Evolutionary conservation across 2,113 vertebrate genomes (phyloP).

Genomic region (Vanacampus margaritifer): DNA sequence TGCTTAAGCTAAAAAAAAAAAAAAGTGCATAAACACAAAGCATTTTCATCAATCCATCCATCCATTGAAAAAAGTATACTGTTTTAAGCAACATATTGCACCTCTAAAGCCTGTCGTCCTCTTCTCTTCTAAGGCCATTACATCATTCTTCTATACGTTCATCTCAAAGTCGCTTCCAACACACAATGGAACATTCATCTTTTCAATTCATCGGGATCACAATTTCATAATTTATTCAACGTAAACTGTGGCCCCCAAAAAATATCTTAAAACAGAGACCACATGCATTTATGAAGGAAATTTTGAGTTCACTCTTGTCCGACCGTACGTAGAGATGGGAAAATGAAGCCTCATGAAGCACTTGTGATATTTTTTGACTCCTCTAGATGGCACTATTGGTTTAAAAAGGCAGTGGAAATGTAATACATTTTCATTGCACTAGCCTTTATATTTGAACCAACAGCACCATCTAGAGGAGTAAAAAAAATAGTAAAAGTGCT

Average conservation of each 20-base stretch:
- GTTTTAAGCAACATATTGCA: slow-evolving; percentile 35
- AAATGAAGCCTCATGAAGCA: no score
- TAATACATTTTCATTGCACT: no score
- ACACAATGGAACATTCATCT: slow-evolving; percentile 38
- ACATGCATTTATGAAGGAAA: slow-evolving; percentile 39
- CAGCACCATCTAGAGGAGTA: no score
- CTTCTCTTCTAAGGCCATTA: slow-evolving; percentile 53
- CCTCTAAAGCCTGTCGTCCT: slow-evolving; percentile 5
- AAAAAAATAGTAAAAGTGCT: no score
- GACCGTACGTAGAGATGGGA: no score
- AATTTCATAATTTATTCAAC: slow-evolving; percentile 11
- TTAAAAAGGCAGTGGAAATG: no score
- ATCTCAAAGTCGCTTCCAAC: slow-evolving; percentile 13
- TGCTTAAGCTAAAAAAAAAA: slow-evolving; percentile 37
- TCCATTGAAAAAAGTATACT: slow-evolving; percentile 9
- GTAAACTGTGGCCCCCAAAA: slow-evolving; percentile 11
- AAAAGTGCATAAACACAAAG: slow-evolving; percentile 47
- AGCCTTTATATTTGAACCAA: no score
- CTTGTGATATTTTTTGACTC: no score
- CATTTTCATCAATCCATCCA: slow-evolving; percentile 26
- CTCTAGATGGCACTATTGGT: no score
- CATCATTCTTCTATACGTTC: slow-evolving; percentile 14
- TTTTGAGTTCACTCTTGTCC: slow-evolving; percentile 14
- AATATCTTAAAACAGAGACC: slow-evolving; percentile 32
- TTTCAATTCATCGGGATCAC: slow-evolving; percentile 15